phyloP scores from a whole-genome alignment of 2,888 invertebrate genomes.

The Scaptomyza flava region DNA sequence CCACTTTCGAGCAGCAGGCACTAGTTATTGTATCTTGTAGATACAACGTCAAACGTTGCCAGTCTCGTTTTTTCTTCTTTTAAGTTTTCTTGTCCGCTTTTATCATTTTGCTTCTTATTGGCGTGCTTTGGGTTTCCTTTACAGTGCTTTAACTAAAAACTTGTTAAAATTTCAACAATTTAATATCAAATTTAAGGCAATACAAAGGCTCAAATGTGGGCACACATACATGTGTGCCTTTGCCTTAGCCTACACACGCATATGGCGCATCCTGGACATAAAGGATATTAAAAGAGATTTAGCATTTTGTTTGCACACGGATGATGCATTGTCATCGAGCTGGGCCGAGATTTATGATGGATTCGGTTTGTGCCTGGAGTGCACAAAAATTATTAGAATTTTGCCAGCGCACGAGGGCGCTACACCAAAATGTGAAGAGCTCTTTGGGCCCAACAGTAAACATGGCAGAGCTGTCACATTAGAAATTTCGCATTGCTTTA shows the following conservation, averaged over 20 bases:
- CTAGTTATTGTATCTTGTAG: constrained; percentile 79
- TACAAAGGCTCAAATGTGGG: constrained; percentile 26
- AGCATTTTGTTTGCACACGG: constrained; percentile 81
- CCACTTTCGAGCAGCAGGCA: constrained; percentile 72
- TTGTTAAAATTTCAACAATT: constrained; percentile 40
- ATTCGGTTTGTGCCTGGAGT: constrained; percentile 79
- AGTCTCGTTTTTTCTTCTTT: constrained; percentile 27
- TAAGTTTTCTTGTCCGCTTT: constrained; percentile 2
- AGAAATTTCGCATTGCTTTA: neutral
- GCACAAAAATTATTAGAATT: constrained; percentile 79
- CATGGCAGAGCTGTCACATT: constrained; percentile 19
- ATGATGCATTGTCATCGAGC: constrained; percentile 84
- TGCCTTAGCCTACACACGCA: constrained; percentile 68
- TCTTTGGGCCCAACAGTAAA: constrained; percentile 12
- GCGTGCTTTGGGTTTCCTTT: constrained; percentile 10
- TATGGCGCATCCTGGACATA: constrained; percentile 78
- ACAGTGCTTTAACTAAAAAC: constrained; percentile 24
- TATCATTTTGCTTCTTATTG: constrained; percentile 43
- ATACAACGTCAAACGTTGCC: constrained; percentile 67
- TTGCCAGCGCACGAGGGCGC: constrained; percentile 56
- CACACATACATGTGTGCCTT: constrained; percentile 28
- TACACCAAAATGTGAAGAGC: constrained; percentile 37
- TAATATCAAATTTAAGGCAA: constrained; percentile 60
- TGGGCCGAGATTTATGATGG: constrained; percentile 82
- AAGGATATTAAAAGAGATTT: constrained; percentile 82